Base-by-base conservation (phyloP, 2,113 vertebrate genomes). In the Tapirus terrestris region DNA sequence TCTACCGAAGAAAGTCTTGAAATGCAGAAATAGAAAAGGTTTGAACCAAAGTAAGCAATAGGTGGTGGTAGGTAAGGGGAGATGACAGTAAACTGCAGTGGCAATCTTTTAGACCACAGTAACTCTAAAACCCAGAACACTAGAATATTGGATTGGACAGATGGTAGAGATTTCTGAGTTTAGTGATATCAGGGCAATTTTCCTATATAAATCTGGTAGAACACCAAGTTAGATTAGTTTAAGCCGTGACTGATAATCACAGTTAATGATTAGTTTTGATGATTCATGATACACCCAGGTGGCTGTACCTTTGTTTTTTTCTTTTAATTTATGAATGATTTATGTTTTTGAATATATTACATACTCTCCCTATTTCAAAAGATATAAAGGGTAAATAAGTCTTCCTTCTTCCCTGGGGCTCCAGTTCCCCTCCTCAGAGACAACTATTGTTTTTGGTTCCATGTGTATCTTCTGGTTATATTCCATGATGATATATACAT, bases 281-380 rank as follows among this genome's bases (percentile, higher is more conserved):
- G 77, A 29, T 8, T 17, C 10, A 0, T 11, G n/a, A 33, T 93
- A 16, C 6, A 25, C 17, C 9, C 63, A 79, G 43, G 36, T 81
- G 43, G 8, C 10, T 33, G 21, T n/a, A 18, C 51, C 43, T 75
- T 61, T 51, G 8, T n/a, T 33, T 81, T 72, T 77, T 61, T 36
- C 67, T 87, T 95, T 77, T 80, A 68, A 81, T 58, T 95, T 91
- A 58, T 45, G 17, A 75, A 67, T 77, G 56, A 88, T 67, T 92
- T 92, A 9, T 63, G 14, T 75, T 94, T 94, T 80, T 79, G 36
- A 45, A 27, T 53, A 7, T 21, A 13, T 7, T 45, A 45, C 45
- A 63, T 18, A 80, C 36, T 85, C 31, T 85, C 33, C 14, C 56
- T 36, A 77, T 58, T 86, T 68, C 10, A 53, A 61, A 53, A 51